Evolutionary conservation across 2,797 vertebrate genomes (phyloP).

Genomic region (Silurus aristotelis): DNA sequence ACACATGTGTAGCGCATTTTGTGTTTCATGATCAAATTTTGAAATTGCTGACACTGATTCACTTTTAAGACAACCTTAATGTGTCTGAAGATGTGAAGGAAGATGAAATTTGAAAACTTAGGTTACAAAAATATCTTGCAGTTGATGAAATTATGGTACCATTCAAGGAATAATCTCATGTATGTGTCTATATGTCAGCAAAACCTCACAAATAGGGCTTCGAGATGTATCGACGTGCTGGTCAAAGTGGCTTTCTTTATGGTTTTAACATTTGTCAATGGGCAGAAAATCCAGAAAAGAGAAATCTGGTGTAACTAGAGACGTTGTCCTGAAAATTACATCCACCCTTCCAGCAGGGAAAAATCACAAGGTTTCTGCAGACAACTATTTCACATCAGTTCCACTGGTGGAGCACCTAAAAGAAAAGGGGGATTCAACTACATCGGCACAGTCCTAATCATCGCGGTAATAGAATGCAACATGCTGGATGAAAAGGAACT

Average conservation of each 20-base stretch:
- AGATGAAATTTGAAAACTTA: no score
- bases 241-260: constrained; percentile 40
- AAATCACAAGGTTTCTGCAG: constrained; percentile 44
- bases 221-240: constrained; percentile 38
- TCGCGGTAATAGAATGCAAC: constrained; percentile 36
- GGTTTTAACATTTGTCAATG: constrained; percentile 46
- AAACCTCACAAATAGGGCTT: constrained; percentile 17
- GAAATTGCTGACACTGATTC: no score
- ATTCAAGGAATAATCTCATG: constrained; percentile 8
- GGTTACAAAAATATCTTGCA: no score
- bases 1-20: no score
- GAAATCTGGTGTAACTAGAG: constrained; percentile 41
- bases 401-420: constrained; percentile 34
- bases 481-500: constrained; percentile 40
- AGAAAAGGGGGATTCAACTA: constrained; percentile 48
- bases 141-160: no score
- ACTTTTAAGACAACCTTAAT: no score
- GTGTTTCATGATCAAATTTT: no score
- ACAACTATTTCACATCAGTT: constrained; percentile 51
- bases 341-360: constrained; percentile 51
- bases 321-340: constrained; percentile 38
- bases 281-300: constrained; percentile 26
- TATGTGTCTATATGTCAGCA: neutral
- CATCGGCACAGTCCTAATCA: constrained; percentile 43
- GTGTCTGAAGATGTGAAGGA: no score